These are phyloP conservation scores for Panthera tigris DNA, from an alignment of 2,113 vertebrate species.

Conservation along the genomic window DNA sequence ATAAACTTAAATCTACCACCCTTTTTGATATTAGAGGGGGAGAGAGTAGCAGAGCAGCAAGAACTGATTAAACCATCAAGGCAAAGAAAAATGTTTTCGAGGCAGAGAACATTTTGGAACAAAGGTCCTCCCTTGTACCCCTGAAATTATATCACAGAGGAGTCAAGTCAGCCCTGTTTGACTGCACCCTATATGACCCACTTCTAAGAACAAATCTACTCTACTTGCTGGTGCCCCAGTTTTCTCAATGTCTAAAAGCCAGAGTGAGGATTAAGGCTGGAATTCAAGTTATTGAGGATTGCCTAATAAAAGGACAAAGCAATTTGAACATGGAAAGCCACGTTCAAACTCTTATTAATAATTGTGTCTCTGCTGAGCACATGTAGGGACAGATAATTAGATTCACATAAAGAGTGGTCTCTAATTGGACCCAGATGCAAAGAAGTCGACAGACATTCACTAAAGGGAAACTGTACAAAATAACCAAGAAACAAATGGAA, in stretches of 20 bases:
- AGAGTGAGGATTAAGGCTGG: slow-evolving; percentile 48
- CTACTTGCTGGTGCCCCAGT: slow-evolving; percentile 41
- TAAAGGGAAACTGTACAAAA: slow-evolving; percentile 62
- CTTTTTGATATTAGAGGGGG: neutral
- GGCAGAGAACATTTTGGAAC: neutral
- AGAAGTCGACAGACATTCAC: slow-evolving; percentile 54
- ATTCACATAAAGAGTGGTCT: slow-evolving; percentile 76
- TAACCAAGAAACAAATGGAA: slow-evolving; percentile 64
- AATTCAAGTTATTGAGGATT: slow-evolving; percentile 69
- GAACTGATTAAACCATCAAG: neutral
- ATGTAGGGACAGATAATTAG: slow-evolving; percentile 81
- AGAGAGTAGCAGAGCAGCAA: neutral
- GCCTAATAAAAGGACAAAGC: slow-evolving; percentile 68
- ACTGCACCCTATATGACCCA: neutral
- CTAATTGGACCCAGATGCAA: slow-evolving; percentile 72
- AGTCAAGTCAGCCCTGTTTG: neutral
- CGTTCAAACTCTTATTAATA: slow-evolving; percentile 77
- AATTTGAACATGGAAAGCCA: slow-evolving; percentile 71
- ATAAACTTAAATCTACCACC: neutral
- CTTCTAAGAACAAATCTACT: slow-evolving; percentile 40
- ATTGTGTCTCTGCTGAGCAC: slow-evolving; percentile 77
- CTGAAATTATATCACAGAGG: neutral
- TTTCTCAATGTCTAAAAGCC: slow-evolving; percentile 54
- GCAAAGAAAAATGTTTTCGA: neutral
- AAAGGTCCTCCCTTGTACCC: neutral